Base-by-base conservation (phyloP, 2,113 vertebrate species). In the Orycteropus afer region DNA sequence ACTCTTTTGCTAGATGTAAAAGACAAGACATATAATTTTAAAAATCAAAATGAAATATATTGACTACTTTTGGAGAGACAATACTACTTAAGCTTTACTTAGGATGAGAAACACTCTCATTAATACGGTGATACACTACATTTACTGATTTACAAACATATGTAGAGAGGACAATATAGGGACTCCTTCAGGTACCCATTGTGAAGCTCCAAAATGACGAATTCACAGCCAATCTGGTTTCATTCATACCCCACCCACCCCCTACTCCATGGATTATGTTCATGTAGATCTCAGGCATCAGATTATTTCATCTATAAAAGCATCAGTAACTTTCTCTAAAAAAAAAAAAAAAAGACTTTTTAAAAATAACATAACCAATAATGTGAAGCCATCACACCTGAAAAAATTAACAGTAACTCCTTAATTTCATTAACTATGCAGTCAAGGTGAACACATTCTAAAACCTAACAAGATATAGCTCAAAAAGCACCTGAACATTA, bases 1-100 rank as follows among this genome's bases (percentile, higher is more conserved):
- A 99, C 86, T 98, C 98, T 94, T 99, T 99, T 78, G 99, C 99
- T 99, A 97, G 97, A 91, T 42, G 77, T 18, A 91, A 97, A 94
- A 85, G 9, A 22, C 55, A 88, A 94, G 37, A 77, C 73, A 57
- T 37, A 76, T 29, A 89, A 90, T 37, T 47, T 25, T 27, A 27
- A 59, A 82, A 88, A 90, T 69, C 23, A 69, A 93, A 97, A 86
- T 93, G 78, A 86, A 87, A 93, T 12, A 29, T 73, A 85, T 6
- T 73, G 22, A 27, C 69, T 90, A 90, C 61, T 96, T 95, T 87
- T 34, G 37, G 37, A 86, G 4, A 84, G 59, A 95, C 89, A 88
- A 80, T 47, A 85, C 79, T 63, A 42, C 15, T 80, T 80, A 84
- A 84, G 86, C 78, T 55, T 93, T 42, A 77, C 51, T 90, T 79